These are phyloP conservation scores for Linyphia triangularis DNA, from an alignment of 2,888 invertebrate species.

Conservation along the genomic window DNA sequence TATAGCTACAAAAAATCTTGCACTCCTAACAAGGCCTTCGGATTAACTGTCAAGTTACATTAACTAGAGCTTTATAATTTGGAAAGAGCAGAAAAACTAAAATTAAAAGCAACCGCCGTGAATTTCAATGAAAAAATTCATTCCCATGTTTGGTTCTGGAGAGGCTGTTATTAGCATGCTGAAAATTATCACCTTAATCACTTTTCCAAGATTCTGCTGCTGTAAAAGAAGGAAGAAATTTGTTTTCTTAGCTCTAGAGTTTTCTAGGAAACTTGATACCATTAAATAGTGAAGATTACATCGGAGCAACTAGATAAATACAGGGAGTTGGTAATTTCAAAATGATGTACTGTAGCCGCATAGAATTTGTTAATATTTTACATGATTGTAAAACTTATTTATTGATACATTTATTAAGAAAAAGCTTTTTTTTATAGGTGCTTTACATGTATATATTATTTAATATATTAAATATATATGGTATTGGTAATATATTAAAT, in stretches of 20 bases:
- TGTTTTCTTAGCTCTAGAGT: conserved; percentile 10
- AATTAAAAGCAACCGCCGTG: background rate
- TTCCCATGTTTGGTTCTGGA: background rate
- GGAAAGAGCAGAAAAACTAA: conserved; percentile 21
- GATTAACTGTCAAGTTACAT: conserved; percentile 65
- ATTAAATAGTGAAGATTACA: conserved; percentile 3
- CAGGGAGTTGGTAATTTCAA: no score
- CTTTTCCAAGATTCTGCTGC: background rate
- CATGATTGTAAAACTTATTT: no score
- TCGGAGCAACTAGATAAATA: no score
- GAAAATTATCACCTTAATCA: conserved; percentile 60
- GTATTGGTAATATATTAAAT: no score
- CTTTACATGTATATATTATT: no score
- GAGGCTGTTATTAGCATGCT: conserved; percentile 47
- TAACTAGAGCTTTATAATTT: conserved; percentile 44
- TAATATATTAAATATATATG: no score
- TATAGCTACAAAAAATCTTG: conserved; percentile 12
- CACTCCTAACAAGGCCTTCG: conserved; percentile 15
- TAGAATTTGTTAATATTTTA: no score
- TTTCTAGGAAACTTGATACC: conserved; percentile 8
- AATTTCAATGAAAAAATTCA: background rate
- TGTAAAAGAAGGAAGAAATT: conserved; percentile 7
- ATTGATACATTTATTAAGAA: no score
- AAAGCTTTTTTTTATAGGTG: no score
- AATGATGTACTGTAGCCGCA: no score